Conservation (phyloP, 2,888 invertebrate species). For the Lochmaea crataegi region DNA sequence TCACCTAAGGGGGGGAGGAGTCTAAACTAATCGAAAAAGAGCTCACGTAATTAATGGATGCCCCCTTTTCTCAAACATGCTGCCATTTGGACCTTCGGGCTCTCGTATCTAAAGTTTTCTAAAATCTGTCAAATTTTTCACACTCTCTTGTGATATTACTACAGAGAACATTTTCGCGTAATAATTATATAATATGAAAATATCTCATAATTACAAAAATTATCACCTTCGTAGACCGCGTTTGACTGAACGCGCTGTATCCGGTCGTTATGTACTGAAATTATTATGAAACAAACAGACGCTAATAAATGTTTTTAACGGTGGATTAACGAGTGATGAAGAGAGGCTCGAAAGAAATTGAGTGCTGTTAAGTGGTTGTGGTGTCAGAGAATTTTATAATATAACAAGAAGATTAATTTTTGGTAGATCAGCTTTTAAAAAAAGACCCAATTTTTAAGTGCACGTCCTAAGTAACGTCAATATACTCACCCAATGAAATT, state of each 20-base stretch:
- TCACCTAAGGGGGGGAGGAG: too few relatives aligned
- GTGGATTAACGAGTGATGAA: background rate
- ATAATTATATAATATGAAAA: too few relatives aligned
- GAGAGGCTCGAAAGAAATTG: background rate
- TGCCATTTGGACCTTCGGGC: too few relatives aligned
- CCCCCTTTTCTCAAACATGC: too few relatives aligned
- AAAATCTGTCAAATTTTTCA: too few relatives aligned
- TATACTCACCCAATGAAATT: background rate
- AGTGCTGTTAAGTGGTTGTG: background rate
- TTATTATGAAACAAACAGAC: constrained; percentile 3
- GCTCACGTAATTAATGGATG: too few relatives aligned
- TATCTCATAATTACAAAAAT: background rate
- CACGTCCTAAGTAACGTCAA: background rate
- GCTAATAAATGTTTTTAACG: constrained; percentile 5
- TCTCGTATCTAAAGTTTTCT: too few relatives aligned
- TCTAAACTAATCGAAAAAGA: too few relatives aligned
- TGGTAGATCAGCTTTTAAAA: background rate
- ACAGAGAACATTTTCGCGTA: too few relatives aligned
- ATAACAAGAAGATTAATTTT: background rate
- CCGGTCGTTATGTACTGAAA: background rate
- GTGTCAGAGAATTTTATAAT: background rate
- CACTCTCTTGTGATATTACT: too few relatives aligned
- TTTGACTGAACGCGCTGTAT: background rate
- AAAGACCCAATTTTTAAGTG: background rate
- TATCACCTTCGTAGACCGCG: background rate